phyloP scores from a whole-genome alignment of 2,797 vertebrate genomes.

The Pampus argenteus region DNA sequence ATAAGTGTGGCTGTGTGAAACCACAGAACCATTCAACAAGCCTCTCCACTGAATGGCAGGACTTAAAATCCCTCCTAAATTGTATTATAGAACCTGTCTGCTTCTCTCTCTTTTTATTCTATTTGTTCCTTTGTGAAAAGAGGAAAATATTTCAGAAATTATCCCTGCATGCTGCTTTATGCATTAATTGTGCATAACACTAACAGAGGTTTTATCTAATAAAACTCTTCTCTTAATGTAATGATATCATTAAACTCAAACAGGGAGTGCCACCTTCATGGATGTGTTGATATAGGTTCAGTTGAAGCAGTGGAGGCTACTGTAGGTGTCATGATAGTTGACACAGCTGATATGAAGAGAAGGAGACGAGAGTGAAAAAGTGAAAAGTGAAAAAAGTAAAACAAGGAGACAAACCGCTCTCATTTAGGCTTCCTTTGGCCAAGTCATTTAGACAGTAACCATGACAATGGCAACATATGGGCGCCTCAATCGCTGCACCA shows the following conservation, averaged over 20 bases:
- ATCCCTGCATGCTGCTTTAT: not conserved
- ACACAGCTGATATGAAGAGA: conserved; percentile 10
- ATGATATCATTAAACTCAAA: conserved; percentile 13
- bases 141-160: not conserved
- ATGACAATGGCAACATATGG: conserved; percentile 76
- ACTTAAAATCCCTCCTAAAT: conserved; percentile 25
- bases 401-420: conserved; percentile 60
- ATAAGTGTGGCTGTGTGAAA: conserved; percentile 20
- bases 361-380: conserved; percentile 16
- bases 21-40: conserved; percentile 10
- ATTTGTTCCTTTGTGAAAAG: conserved; percentile 1
- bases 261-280: conserved; percentile 4
- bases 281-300: conserved; percentile 13
- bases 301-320: not conserved
- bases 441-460: conserved; percentile 76
- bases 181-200: not conserved
- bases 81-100: conserved; percentile 17
- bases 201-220: not conserved
- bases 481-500: conserved; percentile 53
- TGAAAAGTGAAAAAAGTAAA: conserved; percentile 5
- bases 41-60: conserved; percentile 6
- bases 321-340: conserved; percentile 9
- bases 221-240: not conserved
- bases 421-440: conserved; percentile 55
- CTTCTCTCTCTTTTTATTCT: not conserved